Evolutionary conservation across 2,797 vertebrate species (phyloP), one percentile per base, ranked within the genome.

Genomic region (Microhierax caerulescens): DNA sequence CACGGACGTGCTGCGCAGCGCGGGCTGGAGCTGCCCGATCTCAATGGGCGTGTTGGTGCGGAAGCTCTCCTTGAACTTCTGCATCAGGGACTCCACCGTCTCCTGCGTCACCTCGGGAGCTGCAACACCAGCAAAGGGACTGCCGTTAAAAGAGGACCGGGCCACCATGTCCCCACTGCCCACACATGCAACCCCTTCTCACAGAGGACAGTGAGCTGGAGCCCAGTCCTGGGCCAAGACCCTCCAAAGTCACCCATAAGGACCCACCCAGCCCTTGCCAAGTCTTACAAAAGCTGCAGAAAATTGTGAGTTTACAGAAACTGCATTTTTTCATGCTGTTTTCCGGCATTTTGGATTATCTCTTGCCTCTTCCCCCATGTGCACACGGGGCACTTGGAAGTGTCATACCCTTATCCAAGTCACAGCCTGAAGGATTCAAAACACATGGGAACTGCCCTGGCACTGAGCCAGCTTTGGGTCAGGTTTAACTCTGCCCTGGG

Each of bases 61-160:
- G 97, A 99, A 99, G 93, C 99, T 99, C 97, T 99, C 99, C 98
- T 99, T 99, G 98, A 99, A 99, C 96, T 99, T 99, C 98, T 99
- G 99, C 99, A 99, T 99, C 98, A 99, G 98, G 96, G 99, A 99
- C 93, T 99, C 99, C 82, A 99, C 99, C 2, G 99, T 99, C 97
- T 99, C 99, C 54, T 99, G 99, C 19, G 99, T 98, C 82, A 98
- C 98, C 95, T 99, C 99, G 37, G 99, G 96, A 45, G 97, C 99
- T 99, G 96, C 37, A 94, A 95, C 79, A 68, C 77, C 88, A 2
- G 76, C 82, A 98, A 95, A 68, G 51, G 81, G 85, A 77, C 69
- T 45, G 82, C 7, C 48, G 75, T 97, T 97, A 98, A 77, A 41
- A 41, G 65, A 56, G 3, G 27, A 61, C 28, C 4, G 3, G 19